Percentiles rank a stretch among this genome's conserved stretches.
Conservation (phyloP, 1,140 invertebrate genomes). For the Brachionus calyciflorus region DNA sequence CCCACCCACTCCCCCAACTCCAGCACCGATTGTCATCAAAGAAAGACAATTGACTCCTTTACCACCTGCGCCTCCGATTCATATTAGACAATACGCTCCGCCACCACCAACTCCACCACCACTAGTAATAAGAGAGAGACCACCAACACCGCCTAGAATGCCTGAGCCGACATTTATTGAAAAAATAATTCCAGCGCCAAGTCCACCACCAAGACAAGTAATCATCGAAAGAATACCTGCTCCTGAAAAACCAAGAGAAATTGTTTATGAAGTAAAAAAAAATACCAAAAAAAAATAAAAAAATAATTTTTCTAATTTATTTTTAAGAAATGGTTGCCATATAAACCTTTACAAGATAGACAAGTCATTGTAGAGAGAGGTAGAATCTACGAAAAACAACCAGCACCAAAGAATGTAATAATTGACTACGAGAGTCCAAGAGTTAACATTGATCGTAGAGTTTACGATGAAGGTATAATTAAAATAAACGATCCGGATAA, state of each 20-base stretch:
- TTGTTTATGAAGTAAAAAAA: conserved; percentile 40
- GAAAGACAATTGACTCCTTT: conserved; percentile 35
- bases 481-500: conserved; percentile 26
- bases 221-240: conserved; percentile 42
- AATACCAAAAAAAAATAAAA: neutral
- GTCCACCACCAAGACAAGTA: conserved; percentile 42
- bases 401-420: conserved; percentile 41
- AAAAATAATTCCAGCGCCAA: conserved; percentile 44
- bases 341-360: conserved; percentile 18
- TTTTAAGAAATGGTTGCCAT: conserved; percentile 42
- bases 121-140: conserved; percentile 1
- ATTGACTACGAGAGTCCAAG: conserved; percentile 33
- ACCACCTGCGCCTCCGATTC: conserved; percentile 21
- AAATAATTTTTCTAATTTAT: neutral
- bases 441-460: neutral
- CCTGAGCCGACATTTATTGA: conserved; percentile 24
- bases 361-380: conserved; percentile 44
- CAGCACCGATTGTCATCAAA: conserved; percentile 35
- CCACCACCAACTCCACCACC: conserved; percentile 39
- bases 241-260: conserved; percentile 24
- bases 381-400: conserved; percentile 39
- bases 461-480: conserved; percentile 36
- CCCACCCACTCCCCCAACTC: conserved; percentile 23
- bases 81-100: conserved; percentile 26
- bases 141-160: conserved; percentile 26